A percentile compares a stretch with the other conserved stretches of the same genome.
These are phyloP conservation scores for Sitodiplosis mosellana DNA, from an alignment of 1,140 invertebrate species.

Conservation along the genomic window DNA sequence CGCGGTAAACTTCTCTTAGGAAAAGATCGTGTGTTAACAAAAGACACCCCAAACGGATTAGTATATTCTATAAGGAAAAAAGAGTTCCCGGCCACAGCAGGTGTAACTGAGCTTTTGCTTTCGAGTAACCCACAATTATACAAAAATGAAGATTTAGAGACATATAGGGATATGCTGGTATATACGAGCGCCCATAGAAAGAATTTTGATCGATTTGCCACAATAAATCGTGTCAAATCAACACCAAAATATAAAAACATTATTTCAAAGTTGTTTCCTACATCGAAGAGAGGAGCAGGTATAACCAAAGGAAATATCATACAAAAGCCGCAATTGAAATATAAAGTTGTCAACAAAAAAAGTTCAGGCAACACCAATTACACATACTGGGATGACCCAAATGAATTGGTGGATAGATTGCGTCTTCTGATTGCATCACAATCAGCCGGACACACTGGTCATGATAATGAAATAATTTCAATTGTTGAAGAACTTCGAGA, in stretches of 20 bases:
- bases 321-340: too few relatives aligned
- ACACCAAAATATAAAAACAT: conserved; percentile 3
- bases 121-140: conserved; percentile 7
- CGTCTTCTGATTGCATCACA: conserved; percentile 17
- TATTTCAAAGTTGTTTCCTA: too few relatives aligned
- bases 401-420: conserved; percentile 20
- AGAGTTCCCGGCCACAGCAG: conserved; percentile 6
- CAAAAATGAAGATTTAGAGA: conserved; percentile 8
- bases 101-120: conserved; percentile 11
- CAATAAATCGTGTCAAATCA: too few relatives aligned
- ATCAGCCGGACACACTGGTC: conserved; percentile 15
- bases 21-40: too few relatives aligned
- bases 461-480: conserved; percentile 23
- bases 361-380: conserved; percentile 11
- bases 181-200: conserved; percentile 9
- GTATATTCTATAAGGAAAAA: conserved; percentile 1
- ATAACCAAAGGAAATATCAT: too few relatives aligned
- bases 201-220: conserved; percentile 11
- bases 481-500: conserved; percentile 6
- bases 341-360: too few relatives aligned
- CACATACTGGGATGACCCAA: conserved; percentile 22
- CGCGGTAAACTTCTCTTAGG: background rate
- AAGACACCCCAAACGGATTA: background rate
- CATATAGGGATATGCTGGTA: conserved; percentile 12
- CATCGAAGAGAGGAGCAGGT: too few relatives aligned